These are phyloP conservation scores for Copsychus sechellarum DNA, from an alignment of 2,113 vertebrate genomes.

Conservation along the genomic window DNA sequence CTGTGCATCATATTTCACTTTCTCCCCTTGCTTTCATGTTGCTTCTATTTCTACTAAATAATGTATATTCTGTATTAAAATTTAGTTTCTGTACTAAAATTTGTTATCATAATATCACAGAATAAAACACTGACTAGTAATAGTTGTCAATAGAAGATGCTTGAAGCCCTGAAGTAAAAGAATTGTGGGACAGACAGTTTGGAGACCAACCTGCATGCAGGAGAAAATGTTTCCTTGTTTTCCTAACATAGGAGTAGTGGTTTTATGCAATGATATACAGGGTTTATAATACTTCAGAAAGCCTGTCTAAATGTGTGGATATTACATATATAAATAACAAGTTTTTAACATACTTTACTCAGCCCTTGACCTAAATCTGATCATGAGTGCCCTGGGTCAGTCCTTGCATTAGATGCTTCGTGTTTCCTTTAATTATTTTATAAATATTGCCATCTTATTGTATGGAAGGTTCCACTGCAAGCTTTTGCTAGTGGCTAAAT, in stretches of 20 bases:
- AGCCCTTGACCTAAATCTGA: not conserved
- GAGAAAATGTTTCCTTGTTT: not conserved
- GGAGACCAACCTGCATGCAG: not conserved
- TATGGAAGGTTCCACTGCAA: not conserved
- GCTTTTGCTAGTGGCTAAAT: not conserved
- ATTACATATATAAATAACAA: not conserved
- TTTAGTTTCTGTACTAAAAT: not conserved
- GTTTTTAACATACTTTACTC: not conserved
- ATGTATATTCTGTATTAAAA: not conserved
- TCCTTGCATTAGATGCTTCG: not conserved
- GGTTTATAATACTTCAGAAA: not conserved
- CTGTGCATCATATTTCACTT: not conserved
- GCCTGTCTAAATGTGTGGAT: not conserved
- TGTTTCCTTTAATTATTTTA: not conserved
- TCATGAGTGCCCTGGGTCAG: not conserved
- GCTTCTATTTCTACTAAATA: not conserved
- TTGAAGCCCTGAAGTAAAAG: not conserved
- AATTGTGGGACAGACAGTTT: not conserved
- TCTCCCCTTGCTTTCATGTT: not conserved
- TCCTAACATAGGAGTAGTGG: not conserved
- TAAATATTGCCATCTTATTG: not conserved
- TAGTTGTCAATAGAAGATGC: not conserved
- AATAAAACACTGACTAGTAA: not conserved
- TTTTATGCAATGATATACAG: not conserved
- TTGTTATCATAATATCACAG: not conserved